Percentiles rank a stretch among this genome's conserved stretches.
Evolutionary conservation across 2,888 invertebrate species (phyloP).

Genomic region (Teinopalpus imperialis): DNA sequence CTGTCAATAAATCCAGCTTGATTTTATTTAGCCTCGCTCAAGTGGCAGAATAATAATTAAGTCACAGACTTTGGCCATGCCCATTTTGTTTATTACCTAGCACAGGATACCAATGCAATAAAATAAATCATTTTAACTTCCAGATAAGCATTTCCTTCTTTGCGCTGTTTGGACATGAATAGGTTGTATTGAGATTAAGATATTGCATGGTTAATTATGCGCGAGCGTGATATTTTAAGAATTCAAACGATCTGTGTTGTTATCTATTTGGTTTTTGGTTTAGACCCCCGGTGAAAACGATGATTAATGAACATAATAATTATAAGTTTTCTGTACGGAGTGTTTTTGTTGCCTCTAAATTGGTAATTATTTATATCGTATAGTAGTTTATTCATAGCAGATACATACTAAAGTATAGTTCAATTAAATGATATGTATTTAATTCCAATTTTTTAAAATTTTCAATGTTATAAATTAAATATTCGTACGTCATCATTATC

Average conservation of each 20-base stretch:
- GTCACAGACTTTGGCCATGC: constrained; percentile 48
- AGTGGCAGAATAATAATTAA: constrained; percentile 62
- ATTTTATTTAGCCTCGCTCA: constrained; percentile 51
- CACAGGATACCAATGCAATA: constrained; percentile 52
- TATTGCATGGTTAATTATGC: constrained; percentile 13
- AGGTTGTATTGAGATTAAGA: constrained; percentile 22
- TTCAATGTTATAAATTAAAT: too few relatives aligned
- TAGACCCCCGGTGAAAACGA: too few relatives aligned
- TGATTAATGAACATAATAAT: too few relatives aligned
- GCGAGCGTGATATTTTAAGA: constrained; percentile 3
- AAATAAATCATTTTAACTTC: constrained; percentile 57
- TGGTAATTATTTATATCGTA: too few relatives aligned
- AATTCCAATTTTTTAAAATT: too few relatives aligned
- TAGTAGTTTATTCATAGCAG: too few relatives aligned
- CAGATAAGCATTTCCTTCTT: constrained; percentile 51
- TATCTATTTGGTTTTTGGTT: too few relatives aligned
- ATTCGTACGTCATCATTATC: too few relatives aligned
- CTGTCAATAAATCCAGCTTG: constrained; percentile 55
- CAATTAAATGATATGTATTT: too few relatives aligned
- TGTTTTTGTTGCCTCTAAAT: too few relatives aligned
- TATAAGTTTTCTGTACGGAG: too few relatives aligned
- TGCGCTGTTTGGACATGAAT: constrained; percentile 42
- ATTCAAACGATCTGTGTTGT: constrained; percentile 11
- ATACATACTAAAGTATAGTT: too few relatives aligned
- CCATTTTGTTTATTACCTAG: constrained; percentile 57